Base-by-base conservation (phyloP, 2,888 invertebrate species). In the Himalopsyche tibetana region DNA sequence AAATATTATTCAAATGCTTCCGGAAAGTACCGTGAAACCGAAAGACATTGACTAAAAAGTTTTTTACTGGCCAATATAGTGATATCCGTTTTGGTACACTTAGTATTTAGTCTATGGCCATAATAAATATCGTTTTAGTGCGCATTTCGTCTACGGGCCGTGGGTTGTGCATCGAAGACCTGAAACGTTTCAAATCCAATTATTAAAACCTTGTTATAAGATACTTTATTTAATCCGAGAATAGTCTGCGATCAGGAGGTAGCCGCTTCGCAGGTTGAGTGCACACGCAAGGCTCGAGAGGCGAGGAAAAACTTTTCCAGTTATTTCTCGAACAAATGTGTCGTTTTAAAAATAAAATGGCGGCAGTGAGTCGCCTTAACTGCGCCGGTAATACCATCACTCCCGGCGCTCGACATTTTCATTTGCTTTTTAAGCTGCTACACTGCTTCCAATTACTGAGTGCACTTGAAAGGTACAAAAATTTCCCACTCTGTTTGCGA, bases 281-380 rank as follows among this genome's bases (percentile, higher is more conserved):
- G 36, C 36, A 36, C 74, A 36, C 19, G 74, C 74, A 15, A 74
- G 74, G 15, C 74, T 11, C 74, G 38, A 36, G 74, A 74, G 36
- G 28, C 36, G 74, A 36, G 82, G 38, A 19, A 51, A 28, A 85
- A 85, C 85, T 85, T 85, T 85, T 85, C 82, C 82, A 85, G 82
- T 85, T 85, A 85, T 82, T 85, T 82, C 80, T 36, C 55, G 55
- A 82, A 55, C 55, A 82, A 85, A 74, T 74, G 45, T 85, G 85
- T 74, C 85, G 82, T 55, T 82, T 82, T 74, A 38, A 55, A 55
- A 45, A 82, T 82, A 82, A 82, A 82, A 82, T 55, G 51, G 82
- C 80, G 80, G 45, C 80, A 42, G 80, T 36, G 80, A 79, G 51
- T 51, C 80, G 45, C 55, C 19, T 56, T 63, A 55, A 55, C 40